These are phyloP conservation scores for Desmophyllum pertusum DNA, from an alignment of 92 coral and sea anemone species.

Conservation along the genomic window DNA sequence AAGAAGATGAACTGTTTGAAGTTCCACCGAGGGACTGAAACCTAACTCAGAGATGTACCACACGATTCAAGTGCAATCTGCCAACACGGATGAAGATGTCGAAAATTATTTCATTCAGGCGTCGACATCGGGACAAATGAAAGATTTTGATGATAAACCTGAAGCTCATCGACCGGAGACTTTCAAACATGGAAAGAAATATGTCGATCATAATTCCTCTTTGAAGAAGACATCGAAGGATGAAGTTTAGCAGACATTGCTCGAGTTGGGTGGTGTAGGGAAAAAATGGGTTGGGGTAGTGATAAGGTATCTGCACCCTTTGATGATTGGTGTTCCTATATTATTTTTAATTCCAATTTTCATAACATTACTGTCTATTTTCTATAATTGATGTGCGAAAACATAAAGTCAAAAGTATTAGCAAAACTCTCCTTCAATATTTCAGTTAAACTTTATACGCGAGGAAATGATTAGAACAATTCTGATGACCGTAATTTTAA, in stretches of 20 bases:
- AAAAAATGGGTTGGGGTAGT: not conserved
- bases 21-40: conserved; percentile 2
- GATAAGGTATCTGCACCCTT: too few relatives aligned
- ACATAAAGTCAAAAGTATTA: too few relatives aligned
- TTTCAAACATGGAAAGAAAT: conserved; percentile 63
- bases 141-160: conserved; percentile 56
- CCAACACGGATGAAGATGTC: not conserved
- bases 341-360: too few relatives aligned
- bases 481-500: too few relatives aligned
- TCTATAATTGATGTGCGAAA: too few relatives aligned
- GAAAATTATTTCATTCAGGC: too few relatives aligned
- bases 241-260: not conserved
- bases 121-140: not conserved
- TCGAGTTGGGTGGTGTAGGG: not conserved
- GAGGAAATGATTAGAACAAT: too few relatives aligned
- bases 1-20: not conserved
- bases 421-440: too few relatives aligned
- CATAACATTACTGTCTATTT: too few relatives aligned
- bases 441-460: too few relatives aligned
- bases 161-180: conserved; percentile 63
- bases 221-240: conserved; percentile 4
- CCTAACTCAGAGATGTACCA: not conserved
- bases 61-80: not conserved
- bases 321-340: too few relatives aligned
- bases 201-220: conserved; percentile 27